Conservation (phyloP, 2,113 vertebrate species). For the Phalacrocorax brasilianus region DNA sequence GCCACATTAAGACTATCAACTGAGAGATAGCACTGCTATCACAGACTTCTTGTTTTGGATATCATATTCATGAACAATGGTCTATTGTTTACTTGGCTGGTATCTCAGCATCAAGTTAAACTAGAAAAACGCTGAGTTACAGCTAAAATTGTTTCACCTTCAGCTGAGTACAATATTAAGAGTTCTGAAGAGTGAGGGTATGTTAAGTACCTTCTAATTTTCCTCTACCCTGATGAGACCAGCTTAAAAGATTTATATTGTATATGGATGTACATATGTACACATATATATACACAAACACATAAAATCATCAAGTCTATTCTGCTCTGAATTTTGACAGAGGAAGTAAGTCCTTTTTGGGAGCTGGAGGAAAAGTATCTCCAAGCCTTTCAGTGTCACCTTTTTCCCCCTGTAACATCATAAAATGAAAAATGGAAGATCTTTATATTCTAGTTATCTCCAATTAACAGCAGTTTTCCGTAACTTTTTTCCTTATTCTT, state of each 20-base stretch:
- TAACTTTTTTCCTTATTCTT: neutral
- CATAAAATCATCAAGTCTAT: neutral
- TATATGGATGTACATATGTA: accelerated
- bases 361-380: neutral
- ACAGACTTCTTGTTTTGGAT: neutral
- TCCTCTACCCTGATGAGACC: neutral
- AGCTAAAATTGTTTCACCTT: neutral
- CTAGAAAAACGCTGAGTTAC: no score
- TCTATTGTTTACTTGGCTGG: neutral
- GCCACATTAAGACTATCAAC: neutral
- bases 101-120: neutral
- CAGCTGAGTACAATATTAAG: neutral
- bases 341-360: neutral
- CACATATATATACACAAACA: accelerated
- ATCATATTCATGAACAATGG: neutral
- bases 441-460: neutral
- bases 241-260: neutral
- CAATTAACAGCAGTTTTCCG: neutral
- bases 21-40: neutral
- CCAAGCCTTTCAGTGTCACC: neutral
- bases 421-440: neutral
- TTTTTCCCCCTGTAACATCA: neutral
- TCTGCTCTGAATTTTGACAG: neutral
- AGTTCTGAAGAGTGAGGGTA: neutral
- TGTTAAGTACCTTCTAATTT: neutral